Percentiles rank a stretch among this genome's conserved stretches.
phyloP scores from a whole-genome alignment of 2,797 vertebrate species.

The Nannoperca australis region DNA sequence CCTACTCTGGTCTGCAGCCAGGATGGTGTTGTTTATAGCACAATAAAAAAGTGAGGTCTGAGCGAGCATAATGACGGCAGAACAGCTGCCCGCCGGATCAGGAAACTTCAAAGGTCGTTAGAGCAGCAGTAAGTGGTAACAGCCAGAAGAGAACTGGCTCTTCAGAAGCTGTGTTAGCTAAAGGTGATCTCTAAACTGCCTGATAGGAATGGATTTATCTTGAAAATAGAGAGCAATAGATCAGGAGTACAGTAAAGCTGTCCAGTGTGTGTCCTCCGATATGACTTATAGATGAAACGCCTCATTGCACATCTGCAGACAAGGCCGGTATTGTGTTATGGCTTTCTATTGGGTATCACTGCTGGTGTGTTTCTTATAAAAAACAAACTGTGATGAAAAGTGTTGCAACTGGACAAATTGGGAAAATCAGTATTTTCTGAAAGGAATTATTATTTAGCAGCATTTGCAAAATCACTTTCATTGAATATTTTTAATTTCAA shows the following conservation, averaged over 20 bases:
- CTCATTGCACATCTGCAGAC: constrained; percentile 54
- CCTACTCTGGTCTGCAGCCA: background rate
- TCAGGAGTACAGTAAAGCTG: constrained; percentile 33
- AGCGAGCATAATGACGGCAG: background rate
- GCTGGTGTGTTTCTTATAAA: constrained; percentile 12
- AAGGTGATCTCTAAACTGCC: constrained; percentile 42
- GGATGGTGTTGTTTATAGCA: constrained; percentile 23
- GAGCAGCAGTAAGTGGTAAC: constrained; percentile 32
- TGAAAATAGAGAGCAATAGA: constrained; percentile 47
- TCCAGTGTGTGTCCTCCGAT: constrained; percentile 14
- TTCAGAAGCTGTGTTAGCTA: constrained; percentile 18
- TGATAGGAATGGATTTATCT: constrained; percentile 43
- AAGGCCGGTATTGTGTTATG: constrained; percentile 13
- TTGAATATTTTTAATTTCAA: constrained; percentile 12
- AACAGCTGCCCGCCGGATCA: constrained; percentile 60
- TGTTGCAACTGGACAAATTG: constrained; percentile 1
- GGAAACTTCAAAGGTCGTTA: constrained; percentile 53
- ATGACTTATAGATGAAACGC: constrained; percentile 45
- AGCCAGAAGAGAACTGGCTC: constrained; percentile 31
- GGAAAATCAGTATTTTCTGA: background rate
- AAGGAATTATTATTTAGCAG: background rate
- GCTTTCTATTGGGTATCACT: constrained; percentile 19
- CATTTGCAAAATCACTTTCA: constrained; percentile 9
- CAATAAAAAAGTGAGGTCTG: constrained; percentile 4
- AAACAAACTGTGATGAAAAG: constrained; percentile 13